Evolutionary conservation across 2,797 vertebrate species (phyloP).

Genomic region (Naso thynnoides): DNA sequence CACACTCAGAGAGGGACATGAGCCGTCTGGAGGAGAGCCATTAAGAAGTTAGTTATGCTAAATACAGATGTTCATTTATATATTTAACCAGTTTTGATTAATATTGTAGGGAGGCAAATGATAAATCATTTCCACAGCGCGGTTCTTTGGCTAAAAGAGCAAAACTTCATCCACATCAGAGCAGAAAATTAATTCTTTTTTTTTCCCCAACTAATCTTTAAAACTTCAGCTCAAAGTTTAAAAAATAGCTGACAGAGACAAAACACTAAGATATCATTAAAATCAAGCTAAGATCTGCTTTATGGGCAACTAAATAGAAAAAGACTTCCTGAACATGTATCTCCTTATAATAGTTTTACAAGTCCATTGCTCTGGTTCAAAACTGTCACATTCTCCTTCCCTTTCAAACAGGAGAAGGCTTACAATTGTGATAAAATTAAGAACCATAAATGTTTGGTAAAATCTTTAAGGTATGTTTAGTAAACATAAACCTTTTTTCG

Average conservation of each 20-base stretch:
- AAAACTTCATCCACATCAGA: slow-evolving; percentile 2
- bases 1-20: slow-evolving; percentile 87
- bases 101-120: not conserved
- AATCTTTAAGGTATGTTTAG: not conserved
- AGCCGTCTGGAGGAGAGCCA: slow-evolving; percentile 79
- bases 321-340: slow-evolving; percentile 19
- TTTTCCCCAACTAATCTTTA: slow-evolving; percentile 23
- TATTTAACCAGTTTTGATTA: slow-evolving; percentile 11
- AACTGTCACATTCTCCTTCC: not conserved
- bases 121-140: slow-evolving; percentile 30
- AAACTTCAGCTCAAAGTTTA: slow-evolving; percentile 14
- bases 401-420: not conserved
- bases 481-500: too few relatives aligned
- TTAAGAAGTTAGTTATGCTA: slow-evolving; percentile 17
- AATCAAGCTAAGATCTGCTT: not conserved
- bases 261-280: slow-evolving; percentile 19
- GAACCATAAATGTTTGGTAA: not conserved
- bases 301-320: not conserved
- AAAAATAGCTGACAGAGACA: slow-evolving; percentile 11
- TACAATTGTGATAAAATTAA: not conserved
- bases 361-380: not conserved
- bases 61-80: slow-evolving; percentile 14
- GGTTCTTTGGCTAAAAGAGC: slow-evolving; percentile 12
- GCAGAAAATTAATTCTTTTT: slow-evolving; percentile 25
- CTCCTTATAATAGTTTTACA: not conserved